Evolutionary conservation across 1,140 invertebrate genomes (phyloP).

Genomic region (Protaetia brevitarsis): DNA sequence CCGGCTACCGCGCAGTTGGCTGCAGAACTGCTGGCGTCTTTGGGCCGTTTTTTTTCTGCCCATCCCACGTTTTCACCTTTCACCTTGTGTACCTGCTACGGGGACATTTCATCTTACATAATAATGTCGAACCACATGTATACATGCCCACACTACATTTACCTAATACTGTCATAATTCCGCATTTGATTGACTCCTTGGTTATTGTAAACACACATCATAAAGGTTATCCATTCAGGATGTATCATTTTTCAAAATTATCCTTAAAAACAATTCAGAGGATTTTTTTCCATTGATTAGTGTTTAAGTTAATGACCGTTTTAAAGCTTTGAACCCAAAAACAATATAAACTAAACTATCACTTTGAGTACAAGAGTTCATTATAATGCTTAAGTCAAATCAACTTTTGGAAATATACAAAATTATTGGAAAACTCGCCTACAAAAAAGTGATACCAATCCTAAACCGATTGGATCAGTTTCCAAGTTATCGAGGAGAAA

Average conservation of each 20-base stretch:
- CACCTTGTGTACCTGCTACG: slow-evolving; percentile 26
- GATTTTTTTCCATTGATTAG: background rate
- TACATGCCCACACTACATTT: slow-evolving; percentile 22
- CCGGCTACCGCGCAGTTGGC: slow-evolving; percentile 27
- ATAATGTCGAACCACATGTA: slow-evolving; percentile 27
- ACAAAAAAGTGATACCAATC: too few relatives aligned
- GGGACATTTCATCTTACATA: slow-evolving; percentile 29
- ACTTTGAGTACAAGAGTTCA: too few relatives aligned
- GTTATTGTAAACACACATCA: slow-evolving; percentile 29
- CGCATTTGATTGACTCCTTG: slow-evolving; percentile 24
- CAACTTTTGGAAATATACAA: too few relatives aligned
- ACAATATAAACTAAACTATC: too few relatives aligned
- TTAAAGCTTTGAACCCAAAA: too few relatives aligned
- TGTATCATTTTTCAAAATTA: too few relatives aligned
- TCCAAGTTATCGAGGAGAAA: too few relatives aligned
- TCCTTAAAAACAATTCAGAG: background rate
- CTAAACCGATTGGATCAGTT: too few relatives aligned
- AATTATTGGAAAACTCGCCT: too few relatives aligned
- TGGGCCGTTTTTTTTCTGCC: background rate
- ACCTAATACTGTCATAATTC: background rate
- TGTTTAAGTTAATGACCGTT: too few relatives aligned
- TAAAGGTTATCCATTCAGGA: too few relatives aligned
- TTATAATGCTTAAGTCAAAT: too few relatives aligned
- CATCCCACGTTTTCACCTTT: slow-evolving; percentile 32
- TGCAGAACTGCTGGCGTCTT: slow-evolving; percentile 33